Evolutionary conservation across 2,888 invertebrate genomes (phyloP).

Genomic region (Spilosoma lubricipeda): DNA sequence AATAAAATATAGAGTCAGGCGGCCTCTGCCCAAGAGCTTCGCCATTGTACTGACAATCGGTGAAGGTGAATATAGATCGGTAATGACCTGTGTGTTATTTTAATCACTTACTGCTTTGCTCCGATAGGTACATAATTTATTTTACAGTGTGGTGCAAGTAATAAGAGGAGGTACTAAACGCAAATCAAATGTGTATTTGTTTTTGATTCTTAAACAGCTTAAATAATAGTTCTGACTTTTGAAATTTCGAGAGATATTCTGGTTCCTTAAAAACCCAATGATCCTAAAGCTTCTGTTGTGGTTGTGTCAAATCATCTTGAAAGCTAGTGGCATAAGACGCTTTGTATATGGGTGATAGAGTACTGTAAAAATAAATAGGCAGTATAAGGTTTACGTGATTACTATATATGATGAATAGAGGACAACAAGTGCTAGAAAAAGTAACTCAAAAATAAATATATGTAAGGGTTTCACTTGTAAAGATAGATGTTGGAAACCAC

Average conservation of each 20-base stretch:
- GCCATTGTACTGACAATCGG: slow-evolving; percentile 60
- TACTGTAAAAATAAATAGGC: no score
- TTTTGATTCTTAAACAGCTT: neutral
- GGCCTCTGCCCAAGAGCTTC: slow-evolving; percentile 46
- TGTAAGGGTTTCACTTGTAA: no score
- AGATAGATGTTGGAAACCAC: no score
- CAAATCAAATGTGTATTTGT: neutral
- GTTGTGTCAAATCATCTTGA: neutral
- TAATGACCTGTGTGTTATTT: slow-evolving; percentile 59
- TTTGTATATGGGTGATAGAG: neutral
- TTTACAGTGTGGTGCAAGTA: slow-evolving; percentile 20
- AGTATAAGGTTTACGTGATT: no score
- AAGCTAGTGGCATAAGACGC: neutral
- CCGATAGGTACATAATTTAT: slow-evolving; percentile 65
- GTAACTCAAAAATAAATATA: no score
- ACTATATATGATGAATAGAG: neutral
- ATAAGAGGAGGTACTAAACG: neutral
- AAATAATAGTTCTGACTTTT: neutral
- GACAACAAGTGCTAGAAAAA: neutral
- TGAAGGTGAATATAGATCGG: slow-evolving; percentile 42
- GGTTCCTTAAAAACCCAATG: neutral
- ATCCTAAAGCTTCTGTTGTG: neutral
- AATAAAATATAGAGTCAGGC: slow-evolving; percentile 40
- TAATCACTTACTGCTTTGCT: slow-evolving; percentile 65
- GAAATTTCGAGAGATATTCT: neutral